These are phyloP conservation scores for Hirtodrosophila duncani DNA, from an alignment of 2,888 invertebrate genomes.

Conservation along the genomic window DNA sequence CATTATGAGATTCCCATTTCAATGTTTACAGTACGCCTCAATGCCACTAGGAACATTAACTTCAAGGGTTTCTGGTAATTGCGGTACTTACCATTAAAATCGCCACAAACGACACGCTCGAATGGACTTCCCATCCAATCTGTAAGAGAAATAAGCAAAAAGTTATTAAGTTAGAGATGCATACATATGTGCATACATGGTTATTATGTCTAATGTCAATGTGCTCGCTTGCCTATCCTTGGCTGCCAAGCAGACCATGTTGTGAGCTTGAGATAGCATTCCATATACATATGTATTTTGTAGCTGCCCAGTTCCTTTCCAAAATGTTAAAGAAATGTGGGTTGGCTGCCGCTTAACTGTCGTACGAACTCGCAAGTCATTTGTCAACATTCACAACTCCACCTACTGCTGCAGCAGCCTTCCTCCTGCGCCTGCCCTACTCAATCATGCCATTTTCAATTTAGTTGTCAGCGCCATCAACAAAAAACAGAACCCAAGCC, in stretches of 20 bases:
- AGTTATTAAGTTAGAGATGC: constrained; percentile 20
- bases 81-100: constrained; percentile 88
- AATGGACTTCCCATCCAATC: constrained; percentile 97
- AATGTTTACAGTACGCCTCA: constrained; percentile 37
- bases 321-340: too few species aligned
- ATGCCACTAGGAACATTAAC: constrained; percentile 49
- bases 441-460: constrained; percentile 47
- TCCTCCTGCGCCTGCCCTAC: constrained; percentile 28
- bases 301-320: too few species aligned
- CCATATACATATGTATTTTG: too few species aligned
- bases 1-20: constrained; percentile 49
- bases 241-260: too few species aligned
- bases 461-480: constrained; percentile 42
- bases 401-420: background rate
- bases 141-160: constrained; percentile 77
- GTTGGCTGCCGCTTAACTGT: too few species aligned
- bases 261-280: too few species aligned
- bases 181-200: constrained; percentile 11
- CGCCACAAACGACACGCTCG: constrained; percentile 96
- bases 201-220: constrained; percentile 24
- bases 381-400: too few species aligned
- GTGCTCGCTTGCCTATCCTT: too few species aligned
- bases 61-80: constrained; percentile 40
- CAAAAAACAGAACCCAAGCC: constrained; percentile 29
- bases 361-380: constrained; percentile 27